Percentiles rank a stretch among this genome's conserved stretches.
phyloP scores from a whole-genome alignment of 2,888 invertebrate genomes.

The Trichopria drosophilae region DNA sequence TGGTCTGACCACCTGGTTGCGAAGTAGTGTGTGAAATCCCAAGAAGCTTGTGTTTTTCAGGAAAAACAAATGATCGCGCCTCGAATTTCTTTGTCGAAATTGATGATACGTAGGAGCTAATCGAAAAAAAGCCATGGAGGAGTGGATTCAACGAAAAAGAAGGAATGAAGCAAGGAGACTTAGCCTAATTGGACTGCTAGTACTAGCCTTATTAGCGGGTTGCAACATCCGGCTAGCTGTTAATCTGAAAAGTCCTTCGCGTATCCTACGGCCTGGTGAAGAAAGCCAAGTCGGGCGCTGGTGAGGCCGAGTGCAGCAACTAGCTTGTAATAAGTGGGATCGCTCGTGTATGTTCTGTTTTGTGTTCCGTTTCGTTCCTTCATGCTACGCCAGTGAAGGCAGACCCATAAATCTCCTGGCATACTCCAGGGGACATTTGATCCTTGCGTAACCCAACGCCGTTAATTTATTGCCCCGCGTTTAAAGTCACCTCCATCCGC shows the following conservation, averaged over 20 bases:
- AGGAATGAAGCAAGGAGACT: conserved; percentile 48
- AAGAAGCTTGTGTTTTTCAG: no score
- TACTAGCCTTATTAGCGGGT: conserved; percentile 57
- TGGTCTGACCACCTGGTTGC: no score
- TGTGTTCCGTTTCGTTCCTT: conserved; percentile 51
- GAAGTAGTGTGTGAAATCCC: no score
- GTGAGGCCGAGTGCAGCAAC: conserved; percentile 48
- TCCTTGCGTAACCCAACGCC: conserved; percentile 60
- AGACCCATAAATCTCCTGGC: conserved; percentile 58
- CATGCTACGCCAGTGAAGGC: conserved; percentile 55
- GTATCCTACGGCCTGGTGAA: conserved; percentile 57
- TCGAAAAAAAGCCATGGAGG: no score
- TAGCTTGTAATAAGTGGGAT: conserved; percentile 55
- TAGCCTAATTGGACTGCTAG: conserved; percentile 55
- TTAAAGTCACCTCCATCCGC: conserved; percentile 57
- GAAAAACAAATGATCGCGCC: no score
- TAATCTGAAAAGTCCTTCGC: conserved; percentile 56
- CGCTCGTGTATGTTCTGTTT: conserved; percentile 49
- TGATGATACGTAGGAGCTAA: conserved; percentile 52
- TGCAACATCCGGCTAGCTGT: conserved; percentile 53
- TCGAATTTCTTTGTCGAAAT: conserved; percentile 48
- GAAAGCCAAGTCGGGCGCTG: conserved; percentile 38
- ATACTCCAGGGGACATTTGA: conserved; percentile 59
- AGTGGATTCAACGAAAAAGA: no score
- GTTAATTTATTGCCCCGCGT: conserved; percentile 59